Evolutionary conservation across 2,797 vertebrate species (phyloP), one percentile per base, ranked within the genome.

Genomic region (Diglossa cyanea): DNA sequence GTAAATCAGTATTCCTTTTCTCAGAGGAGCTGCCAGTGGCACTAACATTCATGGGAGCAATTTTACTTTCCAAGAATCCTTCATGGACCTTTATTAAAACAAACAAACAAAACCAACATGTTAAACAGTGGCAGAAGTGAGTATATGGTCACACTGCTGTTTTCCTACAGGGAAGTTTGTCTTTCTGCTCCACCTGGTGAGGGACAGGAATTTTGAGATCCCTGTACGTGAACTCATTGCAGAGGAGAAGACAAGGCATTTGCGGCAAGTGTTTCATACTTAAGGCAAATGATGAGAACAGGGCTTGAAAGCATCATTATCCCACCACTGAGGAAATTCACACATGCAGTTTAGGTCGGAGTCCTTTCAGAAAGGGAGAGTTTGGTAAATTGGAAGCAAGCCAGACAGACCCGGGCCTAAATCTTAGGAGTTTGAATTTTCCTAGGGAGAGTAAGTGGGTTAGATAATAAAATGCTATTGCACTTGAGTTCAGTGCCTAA

Each of bases 1-100:
- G 96, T 71, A 98, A 94, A 95, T 99, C 98, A 31, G 97, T 63
- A 88, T 73, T 97, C 73, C 91, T 97, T 50, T 80, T 97, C 67
- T 97, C 97, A 48, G 90, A 89, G 4, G 66, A 65, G 35, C 39
- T 72, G 61, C 82, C 75, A 60, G 81, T 63, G n/a, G 35, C 79
- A 47, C 97, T 98, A 82, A 42, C 11, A 3, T 98, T 97, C 16
- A 75, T 31, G 48, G 65, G 24, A 80, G 83, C 18, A 16, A 24
- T 88, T 53, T 79, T 96, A 86, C 95, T 98, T 61, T 94, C 96
- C 93, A 97, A 78, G 90, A 98, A 97, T 28, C 98, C 98, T 97
- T 99, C 98, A 47, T 98, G 98, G 86, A 51, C 50, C 50, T 51
- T 51, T 51, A 51, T 51, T 30, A 30, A 17, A 73, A 54, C 24